Conservation (phyloP, 2,888 invertebrate species). For the Priapulus caudatus region DNA sequence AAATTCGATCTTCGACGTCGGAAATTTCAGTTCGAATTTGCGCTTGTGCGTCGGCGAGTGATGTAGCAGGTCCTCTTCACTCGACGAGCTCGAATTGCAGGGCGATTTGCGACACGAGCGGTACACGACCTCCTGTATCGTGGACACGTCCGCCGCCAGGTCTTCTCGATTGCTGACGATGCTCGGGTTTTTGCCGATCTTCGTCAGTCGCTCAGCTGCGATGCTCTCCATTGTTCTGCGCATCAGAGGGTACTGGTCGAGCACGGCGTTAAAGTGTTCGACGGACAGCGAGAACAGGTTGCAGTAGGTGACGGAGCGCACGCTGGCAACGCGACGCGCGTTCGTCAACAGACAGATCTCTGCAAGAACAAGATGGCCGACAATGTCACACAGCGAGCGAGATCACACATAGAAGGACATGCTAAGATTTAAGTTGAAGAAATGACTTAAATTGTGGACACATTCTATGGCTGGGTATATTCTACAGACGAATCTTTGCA, state of each 20-base stretch:
- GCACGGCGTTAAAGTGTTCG: conserved; percentile 93
- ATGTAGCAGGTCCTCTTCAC: not conserved
- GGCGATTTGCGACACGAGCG: not conserved
- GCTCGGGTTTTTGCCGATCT: conserved; percentile 95
- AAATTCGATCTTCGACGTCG: not conserved
- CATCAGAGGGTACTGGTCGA: conserved; percentile 97
- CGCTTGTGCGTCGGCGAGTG: not conserved
- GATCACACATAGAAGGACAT: too few species aligned
- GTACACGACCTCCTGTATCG: not conserved
- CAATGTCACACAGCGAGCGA: too few species aligned
- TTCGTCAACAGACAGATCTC: conserved; percentile 96
- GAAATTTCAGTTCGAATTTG: conserved; percentile 1
- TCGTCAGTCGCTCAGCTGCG: conserved; percentile 92
- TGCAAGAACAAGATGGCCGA: too few species aligned
- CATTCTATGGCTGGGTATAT: too few species aligned
- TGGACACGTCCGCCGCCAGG: not conserved
- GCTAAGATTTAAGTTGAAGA: too few species aligned
- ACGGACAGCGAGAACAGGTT: conserved; percentile 94
- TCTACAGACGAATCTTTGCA: too few species aligned
- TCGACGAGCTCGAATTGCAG: not conserved
- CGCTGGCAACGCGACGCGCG: conserved; percentile 88
- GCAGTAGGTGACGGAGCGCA: conserved; percentile 94
- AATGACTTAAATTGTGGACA: too few species aligned
- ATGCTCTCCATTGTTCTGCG: conserved; percentile 97
- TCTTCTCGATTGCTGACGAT: conserved; percentile 60